Evolutionary conservation across 23 tunicate species (phyloP), one percentile per base, ranked within the genome.

Genomic region (Botrylloides violaceus): DNA sequence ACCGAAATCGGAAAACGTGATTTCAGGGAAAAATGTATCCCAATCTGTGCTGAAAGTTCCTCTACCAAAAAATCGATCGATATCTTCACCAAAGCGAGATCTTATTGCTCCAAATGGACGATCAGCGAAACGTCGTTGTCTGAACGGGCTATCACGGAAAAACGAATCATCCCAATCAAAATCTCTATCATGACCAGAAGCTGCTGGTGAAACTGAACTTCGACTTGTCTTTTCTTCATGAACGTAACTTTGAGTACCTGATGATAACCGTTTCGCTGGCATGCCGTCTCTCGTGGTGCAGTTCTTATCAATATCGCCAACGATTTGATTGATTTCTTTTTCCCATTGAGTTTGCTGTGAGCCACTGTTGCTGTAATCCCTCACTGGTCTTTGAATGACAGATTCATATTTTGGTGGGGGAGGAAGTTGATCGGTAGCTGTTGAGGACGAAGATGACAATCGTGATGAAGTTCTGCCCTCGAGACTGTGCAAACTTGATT

Each of bases 21-120:
- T 68, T 39, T 68, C 74, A 5, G 74, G 74, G 37, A 68, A 68
- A 43, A 68, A 68, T 5, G 74, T 68, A 68, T 68, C 74, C 74
- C 74, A 68, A 6, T 38, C 74, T 9, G 56, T 36, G 70, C 70
- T 63, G 33, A 63, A 63, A 19, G 56, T 43, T 0, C 74, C 58
- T 15, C 74, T 21, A 4, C 74, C 74, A 43, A 68, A 68, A 43
- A 68, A 68, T 4, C 57, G 36, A 22, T 68, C 74, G 18, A 68
- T 37, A 43, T 68, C 74, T 1, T 43, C 74, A 27, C 74, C 74
- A 43, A 68, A 68, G 0, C 49, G 30, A 5, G 74, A 68, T 9
- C 70, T 29, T 30, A 43, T 68, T 21, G 26, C 29, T 22, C 74
- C 74, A 36, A 68, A 68, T 0, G 74, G 57, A 6, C 59, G 57